Conservation (phyloP, 1,140 invertebrate genomes). For the Hydropsyche tenuis region DNA sequence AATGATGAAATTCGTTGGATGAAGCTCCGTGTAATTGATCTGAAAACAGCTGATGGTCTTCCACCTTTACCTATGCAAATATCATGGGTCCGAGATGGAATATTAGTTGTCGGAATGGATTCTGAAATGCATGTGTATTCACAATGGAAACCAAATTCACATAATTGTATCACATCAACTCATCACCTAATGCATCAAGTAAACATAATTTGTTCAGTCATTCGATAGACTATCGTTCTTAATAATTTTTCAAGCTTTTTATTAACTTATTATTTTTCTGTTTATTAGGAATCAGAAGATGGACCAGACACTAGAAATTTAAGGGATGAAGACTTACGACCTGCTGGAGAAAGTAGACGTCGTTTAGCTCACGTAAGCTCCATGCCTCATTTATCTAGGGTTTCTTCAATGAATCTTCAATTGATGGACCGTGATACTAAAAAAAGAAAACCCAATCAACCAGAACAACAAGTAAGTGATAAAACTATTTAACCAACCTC, state of each 20-base stretch:
- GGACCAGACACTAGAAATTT: slow-evolving; percentile 76
- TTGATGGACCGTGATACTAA: slow-evolving; percentile 74
- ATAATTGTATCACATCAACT: slow-evolving; percentile 59
- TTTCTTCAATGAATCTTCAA: slow-evolving; percentile 82
- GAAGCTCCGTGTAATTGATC: slow-evolving; percentile 88
- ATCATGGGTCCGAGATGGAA: slow-evolving; percentile 97
- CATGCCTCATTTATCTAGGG: slow-evolving; percentile 79
- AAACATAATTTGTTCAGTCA: not conserved
- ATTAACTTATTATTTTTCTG: not conserved
- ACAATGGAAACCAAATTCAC: slow-evolving; percentile 88
- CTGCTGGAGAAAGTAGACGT: slow-evolving; percentile 74
- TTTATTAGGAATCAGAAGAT: slow-evolving; percentile 65
- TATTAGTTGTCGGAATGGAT: slow-evolving; percentile 98
- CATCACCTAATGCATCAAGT: slow-evolving; percentile 54
- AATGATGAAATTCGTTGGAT: slow-evolving; percentile 94
- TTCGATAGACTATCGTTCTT: not conserved
- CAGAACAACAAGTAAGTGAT: slow-evolving; percentile 59
- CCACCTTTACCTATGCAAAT: slow-evolving; percentile 97
- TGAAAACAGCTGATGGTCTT: slow-evolving; percentile 93
- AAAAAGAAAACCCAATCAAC: slow-evolving; percentile 69
- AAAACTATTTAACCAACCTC: slow-evolving; percentile 19
- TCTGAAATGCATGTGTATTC: slow-evolving; percentile 99
- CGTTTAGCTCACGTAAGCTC: slow-evolving; percentile 75
- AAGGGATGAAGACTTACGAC: slow-evolving; percentile 79
- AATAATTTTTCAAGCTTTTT: not conserved